Evolutionary conservation across 2,888 invertebrate species (phyloP), one percentile per base, ranked within the genome.

Genomic region (Pecten maximus): DNA sequence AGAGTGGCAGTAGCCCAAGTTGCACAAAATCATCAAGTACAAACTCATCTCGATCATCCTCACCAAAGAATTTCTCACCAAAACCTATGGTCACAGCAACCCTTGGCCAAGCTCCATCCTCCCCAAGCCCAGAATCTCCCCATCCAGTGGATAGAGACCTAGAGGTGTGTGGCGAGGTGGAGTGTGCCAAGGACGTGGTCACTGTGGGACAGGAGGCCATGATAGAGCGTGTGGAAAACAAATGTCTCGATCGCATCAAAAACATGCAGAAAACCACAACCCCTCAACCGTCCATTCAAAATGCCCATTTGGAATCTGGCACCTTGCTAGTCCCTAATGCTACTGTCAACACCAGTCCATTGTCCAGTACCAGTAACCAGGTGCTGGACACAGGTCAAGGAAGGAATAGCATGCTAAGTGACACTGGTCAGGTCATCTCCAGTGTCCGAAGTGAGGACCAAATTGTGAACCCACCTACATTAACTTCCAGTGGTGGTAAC

Each of bases 191-290:
- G 91, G 93, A 94, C 92, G 91, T 94, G 60, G 93, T 93, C 89
- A 93, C 91, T 92, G 93, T 92, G 93, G 93, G 89, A 94, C 94
- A 92, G 44, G 94, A 95, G 91, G 94, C 95, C 19, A 93, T 91
- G 90, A 95, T 95, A 89, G 95, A 94, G 87, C 91, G 91, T 88
- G 89, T 92, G 44, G 92, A 92, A 89, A 92, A 92, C 86, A 90
- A 90, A 74, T 89, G 90, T 90, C 88, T 92, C 60, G 90, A 91
- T 35, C 90, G 90, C 44, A 89, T 91, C 89, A 87, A 91, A 87
- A 87, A 40, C 44, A 89, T 89, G 87, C 44, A 89, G 28, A 74
- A 89, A 89, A 89, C 86, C 39, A 87, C 74, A 54, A 54, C 86
- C 39, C 39, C 74, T 10, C 74, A 74, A 74, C 74, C 74, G 74